A percentile compares a stretch with the other conserved stretches of the same genome.
Evolutionary conservation across 2,113 vertebrate species (phyloP).

Genomic region (Eurypyga helias): DNA sequence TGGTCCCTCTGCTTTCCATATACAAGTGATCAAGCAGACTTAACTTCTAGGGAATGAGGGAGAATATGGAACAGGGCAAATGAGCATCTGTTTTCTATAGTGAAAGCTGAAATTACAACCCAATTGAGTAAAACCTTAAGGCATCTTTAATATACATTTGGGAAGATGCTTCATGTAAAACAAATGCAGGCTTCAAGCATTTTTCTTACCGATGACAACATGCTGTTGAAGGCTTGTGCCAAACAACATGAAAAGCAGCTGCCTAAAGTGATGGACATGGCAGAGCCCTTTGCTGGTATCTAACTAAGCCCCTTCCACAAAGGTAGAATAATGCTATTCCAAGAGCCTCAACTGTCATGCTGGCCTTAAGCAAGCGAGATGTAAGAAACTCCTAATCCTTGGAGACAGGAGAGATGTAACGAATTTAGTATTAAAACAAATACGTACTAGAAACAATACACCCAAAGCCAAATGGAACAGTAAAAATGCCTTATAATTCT

Average conservation of each 20-base stretch:
- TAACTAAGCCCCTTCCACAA: not conserved
- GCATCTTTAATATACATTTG: not conserved
- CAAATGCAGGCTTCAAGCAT: not conserved
- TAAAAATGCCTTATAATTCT: not conserved
- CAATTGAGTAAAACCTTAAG: not conserved
- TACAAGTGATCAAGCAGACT: not conserved
- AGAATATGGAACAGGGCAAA: not conserved
- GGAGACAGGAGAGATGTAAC: not conserved
- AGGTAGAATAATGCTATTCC: not conserved
- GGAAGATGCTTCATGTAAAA: not conserved
- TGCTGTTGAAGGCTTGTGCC: not conserved
- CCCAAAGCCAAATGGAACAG: not conserved
- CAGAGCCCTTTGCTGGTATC: not conserved
- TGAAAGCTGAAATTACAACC: not conserved
- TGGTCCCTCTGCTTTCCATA: not conserved
- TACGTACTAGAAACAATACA: not conserved
- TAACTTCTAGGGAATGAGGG: not conserved
- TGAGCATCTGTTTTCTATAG: not conserved
- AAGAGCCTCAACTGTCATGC: not conserved
- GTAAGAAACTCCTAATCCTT: not conserved
- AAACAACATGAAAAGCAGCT: not conserved
- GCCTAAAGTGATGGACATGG: not conserved
- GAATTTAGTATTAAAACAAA: not conserved
- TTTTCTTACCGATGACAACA: not conserved
- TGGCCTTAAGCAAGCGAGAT: not conserved